Evolutionary conservation across 2,888 invertebrate genomes (phyloP).

Genomic region (Lordiphosa fenestrarum): DNA sequence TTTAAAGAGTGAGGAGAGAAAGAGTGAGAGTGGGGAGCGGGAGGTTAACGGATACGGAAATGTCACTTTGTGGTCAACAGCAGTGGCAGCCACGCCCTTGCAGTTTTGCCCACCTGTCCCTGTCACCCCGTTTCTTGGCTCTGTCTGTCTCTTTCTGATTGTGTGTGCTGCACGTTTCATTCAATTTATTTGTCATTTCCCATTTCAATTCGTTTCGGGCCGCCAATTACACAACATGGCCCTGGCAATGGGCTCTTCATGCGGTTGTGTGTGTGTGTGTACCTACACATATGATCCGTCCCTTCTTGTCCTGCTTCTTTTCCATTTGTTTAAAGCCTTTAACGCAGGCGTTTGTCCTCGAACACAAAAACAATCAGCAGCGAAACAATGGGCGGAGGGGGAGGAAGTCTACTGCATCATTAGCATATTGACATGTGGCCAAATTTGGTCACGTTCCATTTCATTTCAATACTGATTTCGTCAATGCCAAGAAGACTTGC

Average conservation of each 20-base stretch:
- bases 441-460: constrained; percentile 72
- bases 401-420: constrained; percentile 43
- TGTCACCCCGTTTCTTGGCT: neutral
- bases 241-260: constrained; percentile 25
- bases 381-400: neutral
- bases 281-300: constrained; percentile 10
- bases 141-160: constrained; percentile 8
- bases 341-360: constrained; percentile 15
- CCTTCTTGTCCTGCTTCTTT: constrained; percentile 1
- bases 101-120: constrained; percentile 21
- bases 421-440: constrained; percentile 73
- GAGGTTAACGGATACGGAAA: constrained; percentile 62
- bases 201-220: constrained; percentile 71
- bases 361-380: constrained; percentile 3
- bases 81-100: constrained; percentile 32
- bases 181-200: constrained; percentile 71
- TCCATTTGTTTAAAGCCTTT: constrained; percentile 39
- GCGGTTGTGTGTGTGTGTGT: constrained; percentile 1
- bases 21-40: constrained; percentile 8
- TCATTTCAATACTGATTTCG: constrained; percentile 55
- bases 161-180: constrained; percentile 59
- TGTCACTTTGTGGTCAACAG: constrained; percentile 71
- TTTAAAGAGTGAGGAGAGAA: constrained; percentile 21
- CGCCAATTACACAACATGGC: constrained; percentile 66
- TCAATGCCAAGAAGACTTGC: constrained; percentile 55